Evolutionary conservation across 1,140 invertebrate genomes (phyloP), one percentile per base, ranked within the genome.

Genomic region (Teleopsis dalmanni): DNA sequence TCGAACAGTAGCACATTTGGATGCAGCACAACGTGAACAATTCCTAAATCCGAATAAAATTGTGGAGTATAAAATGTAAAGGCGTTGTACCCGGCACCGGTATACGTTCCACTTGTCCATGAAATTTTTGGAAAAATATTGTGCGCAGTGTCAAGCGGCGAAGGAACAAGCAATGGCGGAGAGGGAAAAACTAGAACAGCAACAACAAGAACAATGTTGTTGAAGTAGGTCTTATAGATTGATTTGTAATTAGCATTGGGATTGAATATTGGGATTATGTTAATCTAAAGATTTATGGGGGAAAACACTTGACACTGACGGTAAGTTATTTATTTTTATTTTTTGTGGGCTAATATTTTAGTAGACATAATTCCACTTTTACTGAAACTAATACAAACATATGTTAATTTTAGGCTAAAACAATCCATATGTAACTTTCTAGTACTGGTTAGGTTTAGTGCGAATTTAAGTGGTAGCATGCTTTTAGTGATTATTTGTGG

Each of bases 91-190:
- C 61, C 64, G 61, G 61, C 64, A 67, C 59, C 64, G 64, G 59
- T 65, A 67, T 67, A 67, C 64, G 58, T 67, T 67, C 61, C 63
- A 66, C 61, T 66, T 67, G 63, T 67, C 64, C 60, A 66, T 66
- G 59, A 67, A 67, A 57, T 67, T 67, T 64, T 57, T 67, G 61
- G 60, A 67, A 56, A 67, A 66, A 60, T 60, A 67, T 51, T 67
- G 64, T 60, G 57, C 56, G 29, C 64, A 67, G 41, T 67, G 64
- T 56, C 64, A 66, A 56, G 63, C 60, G 16, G 54, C 59, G 16
- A 46, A 41, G 36, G 27, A 38, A 16, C 43, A 26, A 9, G 49
- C 43, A 21, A 27, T 33, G 3, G 27, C 25, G n/a, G 42, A 44
- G n/a, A 26, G 13, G 22, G 10, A 7, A 2, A n/a, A n/a, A n/a